Conservation (phyloP, 1,140 invertebrate genomes). For the Araneus ventricosus region DNA sequence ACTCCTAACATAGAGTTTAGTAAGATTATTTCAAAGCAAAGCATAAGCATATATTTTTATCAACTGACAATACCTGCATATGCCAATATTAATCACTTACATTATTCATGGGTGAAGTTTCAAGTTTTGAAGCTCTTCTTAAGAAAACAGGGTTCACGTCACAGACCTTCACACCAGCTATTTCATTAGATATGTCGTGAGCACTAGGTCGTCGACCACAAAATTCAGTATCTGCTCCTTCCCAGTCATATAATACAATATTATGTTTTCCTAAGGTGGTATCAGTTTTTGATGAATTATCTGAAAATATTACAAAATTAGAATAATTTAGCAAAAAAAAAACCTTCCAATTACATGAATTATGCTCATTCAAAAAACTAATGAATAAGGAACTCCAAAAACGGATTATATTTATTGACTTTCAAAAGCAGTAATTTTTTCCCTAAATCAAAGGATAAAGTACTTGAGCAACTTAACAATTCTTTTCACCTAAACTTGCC, state of each 20-base stretch:
- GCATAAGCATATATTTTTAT: no score
- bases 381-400: no score
- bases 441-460: no score
- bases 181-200: slow-evolving; percentile 73
- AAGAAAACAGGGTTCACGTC: slow-evolving; percentile 67
- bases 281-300: not conserved
- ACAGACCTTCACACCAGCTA: slow-evolving; percentile 52
- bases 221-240: slow-evolving; percentile 56
- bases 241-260: slow-evolving; percentile 66
- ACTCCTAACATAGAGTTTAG: not conserved
- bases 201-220: slow-evolving; percentile 69
- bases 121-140: slow-evolving; percentile 66
- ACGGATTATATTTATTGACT: no score
- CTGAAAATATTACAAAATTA: not conserved
- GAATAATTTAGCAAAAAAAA: no score
- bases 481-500: no score
- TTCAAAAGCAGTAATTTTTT: no score
- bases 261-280: slow-evolving; percentile 33
- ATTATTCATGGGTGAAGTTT: slow-evolving; percentile 27
- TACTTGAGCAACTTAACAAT: no score
- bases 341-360: no score
- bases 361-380: no score
- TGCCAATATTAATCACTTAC: slow-evolving; percentile 29
- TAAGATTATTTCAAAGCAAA: not conserved
- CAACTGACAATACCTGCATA: not conserved